A percentile compares a stretch with the other conserved stretches of the same genome.
phyloP scores from a whole-genome alignment of 2,888 invertebrate genomes.

The Lepetodrilus schrolli region DNA sequence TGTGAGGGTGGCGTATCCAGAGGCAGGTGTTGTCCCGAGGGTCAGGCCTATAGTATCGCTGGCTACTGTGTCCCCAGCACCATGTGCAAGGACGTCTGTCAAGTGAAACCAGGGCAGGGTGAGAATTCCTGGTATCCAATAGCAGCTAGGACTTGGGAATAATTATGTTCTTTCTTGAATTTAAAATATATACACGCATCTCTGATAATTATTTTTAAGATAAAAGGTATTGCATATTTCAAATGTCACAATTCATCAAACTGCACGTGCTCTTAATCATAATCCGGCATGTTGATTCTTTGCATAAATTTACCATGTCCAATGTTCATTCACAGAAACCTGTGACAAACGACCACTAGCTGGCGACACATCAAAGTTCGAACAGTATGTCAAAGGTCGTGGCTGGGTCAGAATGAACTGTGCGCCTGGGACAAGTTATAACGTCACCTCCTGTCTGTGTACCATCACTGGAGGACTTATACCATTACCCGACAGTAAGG shows the following conservation, averaged over 20 bases:
- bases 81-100: conserved; percentile 43
- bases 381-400: conserved; percentile 48
- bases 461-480: conserved; percentile 23
- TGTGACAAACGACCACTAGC: conserved; percentile 51
- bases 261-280: no score
- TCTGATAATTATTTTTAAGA: no score
- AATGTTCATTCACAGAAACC: neutral
- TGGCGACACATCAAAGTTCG: conserved; percentile 40
- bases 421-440: conserved; percentile 54
- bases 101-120: conserved; percentile 22
- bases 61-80: conserved; percentile 48
- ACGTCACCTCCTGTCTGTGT: conserved; percentile 49
- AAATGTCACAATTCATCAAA: no score
- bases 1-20: conserved; percentile 48
- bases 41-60: conserved; percentile 42
- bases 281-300: no score
- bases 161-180: no score
- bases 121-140: no score
- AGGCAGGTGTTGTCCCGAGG: conserved; percentile 52
- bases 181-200: no score
- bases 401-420: conserved; percentile 55
- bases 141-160: no score
- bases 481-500: neutral
- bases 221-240: no score
- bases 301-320: no score